These are phyloP conservation scores for Indri indri DNA, from an alignment of 2,113 vertebrate species.

Conservation along the genomic window DNA sequence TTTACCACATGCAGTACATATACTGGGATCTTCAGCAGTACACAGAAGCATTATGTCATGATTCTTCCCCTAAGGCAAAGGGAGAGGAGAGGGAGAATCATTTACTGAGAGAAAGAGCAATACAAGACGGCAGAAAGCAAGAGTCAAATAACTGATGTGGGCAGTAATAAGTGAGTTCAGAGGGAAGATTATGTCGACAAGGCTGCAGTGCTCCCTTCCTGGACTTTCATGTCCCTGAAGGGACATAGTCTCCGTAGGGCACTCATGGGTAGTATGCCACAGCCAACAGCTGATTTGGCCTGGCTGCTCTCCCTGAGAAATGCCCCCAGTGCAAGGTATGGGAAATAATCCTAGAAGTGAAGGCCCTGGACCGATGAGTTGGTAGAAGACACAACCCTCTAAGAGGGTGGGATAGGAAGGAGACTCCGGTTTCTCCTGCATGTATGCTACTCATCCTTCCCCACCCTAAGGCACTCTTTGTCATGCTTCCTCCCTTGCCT, in stretches of 20 bases:
- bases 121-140: not conserved
- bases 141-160: not conserved
- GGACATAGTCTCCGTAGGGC: not conserved
- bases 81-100: not conserved
- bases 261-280: not conserved
- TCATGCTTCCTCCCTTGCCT: not conserved
- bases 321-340: not conserved
- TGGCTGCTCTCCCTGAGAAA: not conserved
- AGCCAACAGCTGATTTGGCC: not conserved
- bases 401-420: not conserved
- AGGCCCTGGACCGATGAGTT: not conserved
- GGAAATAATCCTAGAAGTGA: not conserved
- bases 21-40: no score
- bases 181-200: not conserved
- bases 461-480: not conserved
- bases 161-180: not conserved
- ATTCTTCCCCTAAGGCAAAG: not conserved
- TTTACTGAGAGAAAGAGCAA: not conserved
- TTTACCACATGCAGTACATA: not conserved
- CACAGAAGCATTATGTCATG: not conserved
- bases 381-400: not conserved
- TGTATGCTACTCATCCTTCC: not conserved
- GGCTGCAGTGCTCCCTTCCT: not conserved
- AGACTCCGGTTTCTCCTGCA: not conserved
- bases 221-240: not conserved